Conservation (phyloP, 2,797 vertebrate genomes). For the Lepilemur ruficaudatus region DNA sequence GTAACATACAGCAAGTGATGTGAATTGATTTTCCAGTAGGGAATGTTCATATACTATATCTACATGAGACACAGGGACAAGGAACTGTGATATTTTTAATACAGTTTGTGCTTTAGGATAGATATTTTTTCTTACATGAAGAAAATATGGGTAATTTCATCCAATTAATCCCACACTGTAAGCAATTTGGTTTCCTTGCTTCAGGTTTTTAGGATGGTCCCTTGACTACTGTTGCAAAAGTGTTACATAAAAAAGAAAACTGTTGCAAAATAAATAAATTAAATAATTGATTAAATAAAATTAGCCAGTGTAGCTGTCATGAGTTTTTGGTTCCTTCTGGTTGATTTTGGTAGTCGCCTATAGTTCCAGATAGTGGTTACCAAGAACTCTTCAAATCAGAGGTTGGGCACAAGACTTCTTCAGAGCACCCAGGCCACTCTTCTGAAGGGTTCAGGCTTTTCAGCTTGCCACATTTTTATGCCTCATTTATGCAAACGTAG, state of each 20-base stretch:
- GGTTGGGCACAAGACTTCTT: background rate
- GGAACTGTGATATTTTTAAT: background rate
- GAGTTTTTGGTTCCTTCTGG: background rate
- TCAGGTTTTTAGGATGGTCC: background rate
- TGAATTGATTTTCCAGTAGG: background rate
- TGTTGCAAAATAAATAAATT: background rate
- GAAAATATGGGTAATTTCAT: background rate
- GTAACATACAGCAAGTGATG: background rate
- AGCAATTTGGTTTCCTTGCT: background rate
- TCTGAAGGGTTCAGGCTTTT: background rate
- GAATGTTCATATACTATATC: background rate
- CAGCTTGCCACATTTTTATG: background rate
- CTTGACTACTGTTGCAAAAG: background rate
- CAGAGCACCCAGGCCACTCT: background rate
- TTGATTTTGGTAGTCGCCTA: background rate
- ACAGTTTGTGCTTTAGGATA: background rate
- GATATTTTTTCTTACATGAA: background rate
- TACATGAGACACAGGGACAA: background rate
- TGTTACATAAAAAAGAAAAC: background rate
- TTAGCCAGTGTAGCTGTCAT: background rate
- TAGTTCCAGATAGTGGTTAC: background rate
- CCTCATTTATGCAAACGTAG: background rate
- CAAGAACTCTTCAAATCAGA: background rate
- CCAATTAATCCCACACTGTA: background rate
- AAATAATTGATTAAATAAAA: background rate